Base-by-base conservation (phyloP, 2,888 invertebrate genomes). In the Eupelmus urozonus region DNA sequence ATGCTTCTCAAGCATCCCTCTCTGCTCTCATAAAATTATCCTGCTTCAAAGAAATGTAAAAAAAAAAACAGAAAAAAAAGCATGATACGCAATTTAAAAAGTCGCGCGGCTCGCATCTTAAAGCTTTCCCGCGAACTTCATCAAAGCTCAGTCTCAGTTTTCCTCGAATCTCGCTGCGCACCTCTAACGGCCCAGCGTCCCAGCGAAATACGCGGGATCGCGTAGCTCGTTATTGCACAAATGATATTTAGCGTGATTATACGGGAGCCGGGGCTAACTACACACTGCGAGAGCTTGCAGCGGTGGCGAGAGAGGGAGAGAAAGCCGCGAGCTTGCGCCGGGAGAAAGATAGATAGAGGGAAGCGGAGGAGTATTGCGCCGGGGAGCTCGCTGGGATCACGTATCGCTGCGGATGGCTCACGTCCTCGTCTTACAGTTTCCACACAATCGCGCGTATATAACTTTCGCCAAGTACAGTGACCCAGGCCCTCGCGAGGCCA, bases 361-460 rank as follows among this genome's bases (percentile, higher is more conserved):
- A 57, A 18, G 9, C n/a, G n/a, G 13, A 27, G 9, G 55, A 1
- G 27, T 20, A 9, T 3, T 23, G 42, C 0, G 11, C 2, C 3
- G 25, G n/a, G 34, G 51, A 49, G n/a, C n/a, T 53, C 25, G 66
- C 70, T 20, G 9, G 80, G 82, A 83, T 83, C 84, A 85, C 84
- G 84, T 84, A 84, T 81, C 81, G 65, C 60, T 69, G 3, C 9
- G 77, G 81, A 84, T 84, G 81, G 82, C 84, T 83, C 83, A 85
- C 84, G 84, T 84, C 66, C 83, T 80, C 82, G 80, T 80, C 82
- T 84, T 83, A 55, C 71, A 71, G 71, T 60, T 57, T 77, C 63
- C 57, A 49, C 67, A 55, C 62, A 72, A 67, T 77, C 60, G 66
- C 60, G 13, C 45, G 25, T 2, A 13, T 49, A 45, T 59, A 45